Evolutionary conservation across 1,140 invertebrate species (phyloP).

Genomic region (Odontomachus brunneus): DNA sequence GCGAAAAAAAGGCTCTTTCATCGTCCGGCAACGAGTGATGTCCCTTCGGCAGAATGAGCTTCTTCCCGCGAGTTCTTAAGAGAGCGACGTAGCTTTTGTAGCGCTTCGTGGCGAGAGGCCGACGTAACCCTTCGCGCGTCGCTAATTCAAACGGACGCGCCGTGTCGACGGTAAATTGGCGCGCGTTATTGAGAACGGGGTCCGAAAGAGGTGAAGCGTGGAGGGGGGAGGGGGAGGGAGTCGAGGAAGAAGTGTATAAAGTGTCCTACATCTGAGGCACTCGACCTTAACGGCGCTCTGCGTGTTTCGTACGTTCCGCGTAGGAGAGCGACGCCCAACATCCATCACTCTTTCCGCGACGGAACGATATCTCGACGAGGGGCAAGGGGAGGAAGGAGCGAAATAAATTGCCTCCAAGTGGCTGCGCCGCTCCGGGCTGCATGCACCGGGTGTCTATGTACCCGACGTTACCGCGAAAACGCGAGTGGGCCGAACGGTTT

Average conservation of each 20-base stretch:
- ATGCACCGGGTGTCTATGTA: neutral
- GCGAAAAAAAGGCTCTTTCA: neutral
- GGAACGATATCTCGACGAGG: conserved; percentile 62
- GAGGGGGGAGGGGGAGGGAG: neutral
- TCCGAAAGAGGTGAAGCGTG: neutral
- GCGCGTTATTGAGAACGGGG: conserved; percentile 32
- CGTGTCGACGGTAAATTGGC: conserved; percentile 15
- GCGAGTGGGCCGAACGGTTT: conserved; percentile 31
- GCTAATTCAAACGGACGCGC: conserved; percentile 41
- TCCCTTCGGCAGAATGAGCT: neutral
- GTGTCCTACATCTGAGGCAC: conserved; percentile 68
- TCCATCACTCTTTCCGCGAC: conserved; percentile 70
- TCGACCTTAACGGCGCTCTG: conserved; percentile 69
- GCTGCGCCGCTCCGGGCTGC: conserved; percentile 38
- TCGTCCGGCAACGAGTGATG: neutral
- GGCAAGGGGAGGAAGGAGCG: conserved; percentile 23
- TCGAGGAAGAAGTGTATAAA: conserved; percentile 61
- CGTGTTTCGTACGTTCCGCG: conserved; percentile 59
- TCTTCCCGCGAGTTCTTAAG: neutral
- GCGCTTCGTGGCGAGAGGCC: too few species aligned
- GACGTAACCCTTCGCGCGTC: neutral
- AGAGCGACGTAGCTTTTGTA: neutral
- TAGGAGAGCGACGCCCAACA: conserved; percentile 60
- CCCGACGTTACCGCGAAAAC: conserved; percentile 13
- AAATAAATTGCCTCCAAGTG: conserved; percentile 67